Percentiles rank a stretch among this genome's conserved stretches.
These are phyloP conservation scores for Steatocranus sp. DNA, from an alignment of 2,797 vertebrate genomes.

Conservation along the genomic window DNA sequence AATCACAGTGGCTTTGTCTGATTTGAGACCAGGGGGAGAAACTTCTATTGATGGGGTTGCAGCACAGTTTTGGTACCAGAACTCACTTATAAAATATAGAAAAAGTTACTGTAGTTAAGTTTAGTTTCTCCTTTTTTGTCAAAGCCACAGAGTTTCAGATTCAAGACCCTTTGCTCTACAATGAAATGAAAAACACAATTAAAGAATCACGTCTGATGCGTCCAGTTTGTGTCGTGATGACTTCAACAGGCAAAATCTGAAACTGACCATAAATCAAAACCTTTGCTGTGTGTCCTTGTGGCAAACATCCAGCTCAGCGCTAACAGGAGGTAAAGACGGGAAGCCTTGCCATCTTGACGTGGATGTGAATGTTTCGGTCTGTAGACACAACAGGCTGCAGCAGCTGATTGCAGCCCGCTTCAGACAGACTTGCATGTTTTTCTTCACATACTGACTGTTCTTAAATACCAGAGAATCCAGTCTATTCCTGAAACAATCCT, in stretches of 20 bases:
- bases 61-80: not conserved
- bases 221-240: not conserved
- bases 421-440: not conserved
- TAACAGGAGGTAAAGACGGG: not conserved
- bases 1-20: not conserved
- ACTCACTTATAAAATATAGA: not conserved
- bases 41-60: accelerated
- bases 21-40: accelerated
- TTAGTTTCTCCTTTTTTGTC: not conserved
- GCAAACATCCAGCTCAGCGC: accelerated
- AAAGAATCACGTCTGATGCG: not conserved
- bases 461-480: not conserved
- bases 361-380: not conserved
- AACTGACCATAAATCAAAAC: not conserved
- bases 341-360: not conserved
- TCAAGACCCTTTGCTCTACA: not conserved
- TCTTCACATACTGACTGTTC: not conserved
- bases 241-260: not conserved
- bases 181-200: not conserved
- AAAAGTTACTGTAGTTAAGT: not conserved
- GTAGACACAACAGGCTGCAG: not conserved
- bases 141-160: not conserved
- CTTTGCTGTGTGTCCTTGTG: not conserved
- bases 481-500: not conserved
- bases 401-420: not conserved